Conservation (phyloP, 1,140 invertebrate species). For the Condylostylus longicornis region DNA sequence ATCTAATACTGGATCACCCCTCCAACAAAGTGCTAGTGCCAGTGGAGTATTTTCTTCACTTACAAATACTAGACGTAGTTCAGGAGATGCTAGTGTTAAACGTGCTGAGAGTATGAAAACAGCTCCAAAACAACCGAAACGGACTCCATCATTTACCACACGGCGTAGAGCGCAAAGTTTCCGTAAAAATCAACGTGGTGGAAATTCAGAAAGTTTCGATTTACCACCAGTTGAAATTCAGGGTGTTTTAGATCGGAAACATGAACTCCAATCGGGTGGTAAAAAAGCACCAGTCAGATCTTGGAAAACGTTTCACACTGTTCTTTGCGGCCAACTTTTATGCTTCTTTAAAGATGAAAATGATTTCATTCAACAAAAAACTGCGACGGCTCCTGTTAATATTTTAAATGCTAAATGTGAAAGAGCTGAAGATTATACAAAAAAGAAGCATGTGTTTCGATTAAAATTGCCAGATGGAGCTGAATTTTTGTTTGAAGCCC, state of each 20-base stretch:
- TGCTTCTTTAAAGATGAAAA: conserved; percentile 96
- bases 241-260: conserved; percentile 81
- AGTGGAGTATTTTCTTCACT: conserved; percentile 16
- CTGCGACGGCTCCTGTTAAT: conserved; percentile 74
- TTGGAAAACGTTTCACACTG: conserved; percentile 91
- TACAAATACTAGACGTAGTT: conserved; percentile 36
- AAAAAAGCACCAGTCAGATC: conserved; percentile 87
- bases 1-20: conserved; percentile 12
- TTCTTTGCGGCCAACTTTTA: conserved; percentile 87
- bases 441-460: conserved; percentile 86
- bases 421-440: conserved; percentile 83
- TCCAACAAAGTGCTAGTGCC: conserved; percentile 15
- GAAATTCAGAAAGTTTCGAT: conserved; percentile 51
- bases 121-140: conserved; percentile 53
- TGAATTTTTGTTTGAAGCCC: conserved; percentile 78
- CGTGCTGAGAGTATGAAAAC: conserved; percentile 80
- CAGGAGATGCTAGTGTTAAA: conserved; percentile 50
- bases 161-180: conserved; percentile 78
- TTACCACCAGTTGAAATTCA: conserved; percentile 84
- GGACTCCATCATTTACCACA: conserved; percentile 90
- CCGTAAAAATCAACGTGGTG: conserved; percentile 55
- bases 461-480: conserved; percentile 78
- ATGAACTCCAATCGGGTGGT: conserved; percentile 81
- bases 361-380: conserved; percentile 77
- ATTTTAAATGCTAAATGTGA: conserved; percentile 68